phyloP scores from a whole-genome alignment of 2,888 invertebrate genomes.

The Drosophila flavopinicola region DNA sequence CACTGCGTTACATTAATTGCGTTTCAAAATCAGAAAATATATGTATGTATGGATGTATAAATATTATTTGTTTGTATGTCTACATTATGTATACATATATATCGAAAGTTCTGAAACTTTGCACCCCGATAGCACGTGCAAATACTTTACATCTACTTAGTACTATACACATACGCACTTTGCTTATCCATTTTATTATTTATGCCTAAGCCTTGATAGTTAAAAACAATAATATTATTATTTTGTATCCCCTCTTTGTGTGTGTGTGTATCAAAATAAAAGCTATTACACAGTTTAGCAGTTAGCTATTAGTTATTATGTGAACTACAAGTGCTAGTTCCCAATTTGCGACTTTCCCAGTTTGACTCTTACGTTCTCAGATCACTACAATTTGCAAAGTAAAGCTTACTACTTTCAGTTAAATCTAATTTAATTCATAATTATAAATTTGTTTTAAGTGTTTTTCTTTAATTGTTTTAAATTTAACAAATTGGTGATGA shows the following conservation, averaged over 20 bases:
- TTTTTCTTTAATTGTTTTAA: conserved; percentile 20
- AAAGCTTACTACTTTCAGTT: conserved; percentile 73
- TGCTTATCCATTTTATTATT: conserved; percentile 31
- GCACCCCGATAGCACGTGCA: conserved; percentile 42
- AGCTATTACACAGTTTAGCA: conserved; percentile 31
- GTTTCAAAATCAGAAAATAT: conserved; percentile 49
- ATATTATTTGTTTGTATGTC: conserved; percentile 21
- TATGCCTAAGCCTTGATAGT: conserved; percentile 40
- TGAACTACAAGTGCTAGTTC: conserved; percentile 20
- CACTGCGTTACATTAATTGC: conserved; percentile 36
- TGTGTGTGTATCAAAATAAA: conserved; percentile 37
- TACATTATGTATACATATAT: conserved; percentile 16
- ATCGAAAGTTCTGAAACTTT: conserved; percentile 46
- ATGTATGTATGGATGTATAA: conserved; percentile 42
- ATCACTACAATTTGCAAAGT: conserved; percentile 77
- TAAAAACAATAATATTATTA: conserved; percentile 26
- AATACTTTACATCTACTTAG: conserved; percentile 56
- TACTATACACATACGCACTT: conserved; percentile 57
- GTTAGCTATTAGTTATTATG: conserved; percentile 13
- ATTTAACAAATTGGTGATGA: conserved; percentile 12
- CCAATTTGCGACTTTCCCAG: conserved; percentile 31
- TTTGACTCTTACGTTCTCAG: conserved; percentile 47
- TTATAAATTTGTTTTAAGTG: conserved; percentile 31
- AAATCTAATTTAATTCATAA: conserved; percentile 39
- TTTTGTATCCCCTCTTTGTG: conserved; percentile 3